Percentiles rank a stretch among this genome's conserved stretches.
Conservation (phyloP, 2,113 vertebrate species). For the Gambusia affinis region DNA sequence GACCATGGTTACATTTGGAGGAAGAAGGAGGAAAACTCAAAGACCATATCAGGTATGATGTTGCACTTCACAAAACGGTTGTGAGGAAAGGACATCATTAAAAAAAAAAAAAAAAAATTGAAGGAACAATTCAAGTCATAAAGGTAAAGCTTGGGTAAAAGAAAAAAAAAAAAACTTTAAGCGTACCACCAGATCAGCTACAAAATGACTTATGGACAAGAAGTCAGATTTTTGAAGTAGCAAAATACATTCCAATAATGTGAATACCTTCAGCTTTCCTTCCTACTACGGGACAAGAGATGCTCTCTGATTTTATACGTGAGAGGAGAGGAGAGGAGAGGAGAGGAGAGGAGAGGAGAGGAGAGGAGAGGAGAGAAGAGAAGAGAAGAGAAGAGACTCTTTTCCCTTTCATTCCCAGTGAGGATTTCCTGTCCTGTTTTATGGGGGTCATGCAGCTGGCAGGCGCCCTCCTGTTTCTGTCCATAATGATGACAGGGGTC, state of each 20-base stretch:
- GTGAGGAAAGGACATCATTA: no score
- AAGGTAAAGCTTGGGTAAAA: no score
- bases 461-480: conserved; percentile 80
- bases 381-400: conserved; percentile 36
- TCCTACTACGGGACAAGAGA: background rate
- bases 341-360: background rate
- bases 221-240: no score
- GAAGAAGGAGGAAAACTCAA: no score
- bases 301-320: conserved; percentile 13
- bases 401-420: conserved; percentile 70
- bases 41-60: no score
- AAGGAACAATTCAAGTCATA: no score
- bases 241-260: background rate
- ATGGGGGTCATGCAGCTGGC: conserved; percentile 81
- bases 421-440: conserved; percentile 80
- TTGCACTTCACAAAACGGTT: no score
- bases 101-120: no score
- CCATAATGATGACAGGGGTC: conserved; percentile 77
- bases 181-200: no score
- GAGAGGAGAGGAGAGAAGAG: conserved; percentile 11
- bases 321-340: conserved; percentile 21
- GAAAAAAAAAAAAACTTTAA: no score
- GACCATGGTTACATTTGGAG: no score
- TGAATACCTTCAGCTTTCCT: conserved; percentile 2
- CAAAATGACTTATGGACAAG: no score